Base-by-base conservation (phyloP, 2,113 vertebrate genomes). In the Pteruthius melanotis region DNA sequence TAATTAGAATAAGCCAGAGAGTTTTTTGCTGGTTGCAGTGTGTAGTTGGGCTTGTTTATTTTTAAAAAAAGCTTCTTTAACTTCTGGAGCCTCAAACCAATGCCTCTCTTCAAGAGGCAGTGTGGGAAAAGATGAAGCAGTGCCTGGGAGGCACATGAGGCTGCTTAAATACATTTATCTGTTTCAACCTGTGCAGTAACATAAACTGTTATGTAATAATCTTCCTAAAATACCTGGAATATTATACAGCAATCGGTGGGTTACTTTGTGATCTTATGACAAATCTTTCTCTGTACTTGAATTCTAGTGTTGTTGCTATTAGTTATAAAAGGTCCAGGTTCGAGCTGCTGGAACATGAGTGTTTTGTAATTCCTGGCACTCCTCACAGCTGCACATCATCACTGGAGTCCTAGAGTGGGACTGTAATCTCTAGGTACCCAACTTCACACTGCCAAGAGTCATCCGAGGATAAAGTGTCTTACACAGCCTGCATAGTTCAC, bases 181-280 rank as follows among this genome's bases (percentile, higher is more conserved):
- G 72, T 87, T 89, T 76, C 52, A 91, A 52, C 91, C 18, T 92
- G 89, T 63, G n/a, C 57, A 68, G 37, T 82, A 91, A n/a, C 21
- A 30, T 26, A 39, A 72, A 75, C 28, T 1, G 1, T 66, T 83
- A 23, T 72, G 31, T 53, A 87, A 64, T 53, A 60, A 71, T 72
- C 49, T 54, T 72, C 77, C 74, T 66, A 35, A 94, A 91, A 95
- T 80, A 57, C 39, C 23, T 89, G 54, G 16, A 89, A 57, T 83
- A 16, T 69, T 75, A 13, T 30, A 49, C 26, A 50, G 42, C 19
- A 40, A 8, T 72, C 65, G 10, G 15, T 54, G 45, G 20, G 23
- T 69, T 80, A 27, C 70, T 70, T 53, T 44, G 17, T 56, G 61
- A 65, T 79, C 57, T 84, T 8, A 1, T 49, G 37, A 61, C 57